A percentile compares a stretch with the other conserved stretches of the same genome.
Evolutionary conservation across 2,888 invertebrate species (phyloP).

Genomic region (Chrysolina oricalcia): DNA sequence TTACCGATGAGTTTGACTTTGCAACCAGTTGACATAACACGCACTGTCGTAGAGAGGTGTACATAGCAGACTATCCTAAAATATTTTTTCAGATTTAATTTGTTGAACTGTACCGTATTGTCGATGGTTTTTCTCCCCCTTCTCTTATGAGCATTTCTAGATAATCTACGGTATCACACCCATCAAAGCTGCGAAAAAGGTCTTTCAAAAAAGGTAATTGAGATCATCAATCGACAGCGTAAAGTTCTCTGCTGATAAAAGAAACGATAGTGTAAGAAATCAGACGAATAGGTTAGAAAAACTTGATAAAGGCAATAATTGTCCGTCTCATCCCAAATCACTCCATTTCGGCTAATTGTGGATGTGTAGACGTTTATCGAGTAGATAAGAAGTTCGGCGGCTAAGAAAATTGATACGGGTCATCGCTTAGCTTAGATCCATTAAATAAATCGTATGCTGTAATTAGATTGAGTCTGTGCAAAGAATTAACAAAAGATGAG

Average conservation of each 20-base stretch:
- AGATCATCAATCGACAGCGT: constrained; percentile 53
- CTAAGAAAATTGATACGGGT: constrained; percentile 38
- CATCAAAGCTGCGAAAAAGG: not conserved
- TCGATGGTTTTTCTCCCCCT: too few species aligned
- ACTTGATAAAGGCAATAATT: constrained; percentile 56
- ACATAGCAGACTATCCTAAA: too few species aligned
- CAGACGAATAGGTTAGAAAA: constrained; percentile 48
- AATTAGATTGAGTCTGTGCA: too few species aligned
- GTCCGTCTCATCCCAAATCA: constrained; percentile 48
- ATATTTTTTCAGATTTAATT: too few species aligned
- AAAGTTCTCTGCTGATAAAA: constrained; percentile 52
- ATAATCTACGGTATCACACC: not conserved
- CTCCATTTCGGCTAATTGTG: constrained; percentile 40
- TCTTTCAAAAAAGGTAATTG: constrained; percentile 44
- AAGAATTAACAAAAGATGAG: too few species aligned
- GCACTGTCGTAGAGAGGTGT: too few species aligned
- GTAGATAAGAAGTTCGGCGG: constrained; percentile 38
- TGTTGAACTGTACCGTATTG: too few species aligned
- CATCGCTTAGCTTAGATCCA: constrained; percentile 16
- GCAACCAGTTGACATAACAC: too few species aligned
- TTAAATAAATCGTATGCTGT: not conserved
- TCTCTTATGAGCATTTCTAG: not conserved
- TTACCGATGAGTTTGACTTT: too few species aligned
- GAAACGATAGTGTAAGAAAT: constrained; percentile 51
- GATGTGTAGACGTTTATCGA: constrained; percentile 8